Base-by-base conservation (phyloP, 2,113 vertebrate genomes). In the Oostethus manadensis region DNA sequence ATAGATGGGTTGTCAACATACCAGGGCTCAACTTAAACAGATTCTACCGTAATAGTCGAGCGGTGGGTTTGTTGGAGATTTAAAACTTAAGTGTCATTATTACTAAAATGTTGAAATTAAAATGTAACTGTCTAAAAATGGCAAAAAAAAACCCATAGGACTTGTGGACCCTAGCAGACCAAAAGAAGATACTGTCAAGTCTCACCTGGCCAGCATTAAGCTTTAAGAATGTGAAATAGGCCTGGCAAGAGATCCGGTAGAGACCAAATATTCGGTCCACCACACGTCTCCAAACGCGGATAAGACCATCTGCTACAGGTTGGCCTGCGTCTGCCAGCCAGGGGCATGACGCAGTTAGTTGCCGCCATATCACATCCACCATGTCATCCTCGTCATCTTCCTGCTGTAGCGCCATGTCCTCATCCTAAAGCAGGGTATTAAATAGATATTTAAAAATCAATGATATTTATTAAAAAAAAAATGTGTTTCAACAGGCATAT, bases 201-300 rank as follows among this genome's bases (percentile, higher is more conserved):
- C 88, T 56, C 58, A 95, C 97, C 91, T 97, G 93, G 58, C 96
- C 96, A 15, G 94, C 94, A 5, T 98, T 98, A 44, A 99, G 93
- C 65, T 98, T 99, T 42, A 99, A 92, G 72, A 99, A 99, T 64
- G 95, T 98, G 67, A 99, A 99, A 61, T 99, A 99, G 10, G 97
- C 95, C 10, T 93, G 93, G 84, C 97, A 99, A 35, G 97, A 98
- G 22, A 98, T 86, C 40, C 94, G 91, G 76, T 99, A 99, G 1
- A 99, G 91, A 73, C 94, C 96, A 78, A 99, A 99, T 77, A 99
- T 98, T 38, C 96, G 90, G 67, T 96, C 94, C n/a, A 96, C 94
- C 17, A 99, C 94, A 60, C 91, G 91, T 58, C 94, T 90, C 97
- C 97, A 99, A 44, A 98, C 93, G 66, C 88, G 87, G 79, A 98